Evolutionary conservation across 2,113 vertebrate genomes (phyloP).

Genomic region (Corydoras sp.): DNA sequence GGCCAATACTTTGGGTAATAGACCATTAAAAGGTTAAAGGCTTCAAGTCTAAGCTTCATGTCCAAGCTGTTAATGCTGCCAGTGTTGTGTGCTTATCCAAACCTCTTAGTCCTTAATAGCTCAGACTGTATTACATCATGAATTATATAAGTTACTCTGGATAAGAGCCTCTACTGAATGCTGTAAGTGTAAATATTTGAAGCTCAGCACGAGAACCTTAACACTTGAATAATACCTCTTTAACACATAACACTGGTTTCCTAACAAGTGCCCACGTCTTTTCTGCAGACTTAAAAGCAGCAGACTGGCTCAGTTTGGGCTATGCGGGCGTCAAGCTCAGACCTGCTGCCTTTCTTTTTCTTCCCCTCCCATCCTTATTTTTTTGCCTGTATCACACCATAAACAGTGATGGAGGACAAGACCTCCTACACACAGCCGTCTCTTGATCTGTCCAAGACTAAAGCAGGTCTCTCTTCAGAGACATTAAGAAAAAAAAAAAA

Average conservation of each 20-base stretch:
- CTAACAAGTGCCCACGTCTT: constrained; percentile 20
- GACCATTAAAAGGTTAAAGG: too few relatives aligned
- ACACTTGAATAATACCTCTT: constrained; percentile 4
- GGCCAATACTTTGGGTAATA: too few relatives aligned
- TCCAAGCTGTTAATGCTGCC: too few relatives aligned
- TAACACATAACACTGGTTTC: constrained; percentile 10
- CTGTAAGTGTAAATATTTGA: too few relatives aligned
- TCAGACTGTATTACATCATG: too few relatives aligned
- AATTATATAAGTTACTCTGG: too few relatives aligned
- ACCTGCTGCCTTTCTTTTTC: constrained; percentile 14
- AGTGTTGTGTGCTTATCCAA: too few relatives aligned
- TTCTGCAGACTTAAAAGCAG: constrained; percentile 13
- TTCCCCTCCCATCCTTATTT: constrained; percentile 11
- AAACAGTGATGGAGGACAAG: constrained; percentile 13
- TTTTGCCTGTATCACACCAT: constrained; percentile 27
- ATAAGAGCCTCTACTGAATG: too few relatives aligned
- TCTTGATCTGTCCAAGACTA: constrained; percentile 4
- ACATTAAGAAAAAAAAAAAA: not conserved
- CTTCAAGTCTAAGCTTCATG: too few relatives aligned
- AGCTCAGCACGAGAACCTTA: not conserved
- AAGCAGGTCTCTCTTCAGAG: constrained; percentile 10
- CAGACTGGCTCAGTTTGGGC: constrained; percentile 20
- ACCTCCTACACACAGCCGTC: constrained; percentile 33
- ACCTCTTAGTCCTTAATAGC: too few relatives aligned
- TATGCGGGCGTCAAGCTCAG: constrained; percentile 23